Conservation (phyloP, 2,888 invertebrate genomes). For the Drosophila suboccidentalis region DNA sequence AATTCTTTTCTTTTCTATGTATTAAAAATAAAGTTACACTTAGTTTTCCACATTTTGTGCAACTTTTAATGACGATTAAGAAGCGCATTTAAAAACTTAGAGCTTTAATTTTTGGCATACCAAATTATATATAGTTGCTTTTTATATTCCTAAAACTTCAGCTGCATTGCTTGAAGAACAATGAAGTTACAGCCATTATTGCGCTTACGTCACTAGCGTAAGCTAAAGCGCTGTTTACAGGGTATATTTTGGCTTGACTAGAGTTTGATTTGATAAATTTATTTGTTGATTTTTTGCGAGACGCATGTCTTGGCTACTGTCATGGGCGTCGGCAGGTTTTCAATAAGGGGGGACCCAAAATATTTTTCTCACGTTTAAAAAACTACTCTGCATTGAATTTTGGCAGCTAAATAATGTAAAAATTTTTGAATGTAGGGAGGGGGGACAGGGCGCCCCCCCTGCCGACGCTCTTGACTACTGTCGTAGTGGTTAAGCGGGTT, state of each 20-base stretch:
- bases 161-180: background rate
- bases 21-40: background rate
- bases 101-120: background rate
- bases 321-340: background rate
- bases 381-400: no score
- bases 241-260: background rate
- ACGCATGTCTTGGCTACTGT: slow-evolving; percentile 14
- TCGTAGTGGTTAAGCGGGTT: slow-evolving; percentile 41
- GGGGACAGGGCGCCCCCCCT: no score
- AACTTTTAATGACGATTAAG: background rate
- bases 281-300: slow-evolving; percentile 8
- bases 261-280: background rate
- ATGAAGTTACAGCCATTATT: background rate
- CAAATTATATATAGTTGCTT: no score
- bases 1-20: background rate
- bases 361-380: no score
- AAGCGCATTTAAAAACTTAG: background rate
- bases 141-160: background rate
- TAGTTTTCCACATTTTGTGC: background rate
- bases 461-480: slow-evolving; percentile 1
- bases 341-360: no score
- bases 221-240: background rate
- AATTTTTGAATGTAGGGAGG: no score
- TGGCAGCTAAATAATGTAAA: no score
- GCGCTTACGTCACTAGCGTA: background rate